Conservation (phyloP, 2,888 invertebrate species). For the Hololepta plana region DNA sequence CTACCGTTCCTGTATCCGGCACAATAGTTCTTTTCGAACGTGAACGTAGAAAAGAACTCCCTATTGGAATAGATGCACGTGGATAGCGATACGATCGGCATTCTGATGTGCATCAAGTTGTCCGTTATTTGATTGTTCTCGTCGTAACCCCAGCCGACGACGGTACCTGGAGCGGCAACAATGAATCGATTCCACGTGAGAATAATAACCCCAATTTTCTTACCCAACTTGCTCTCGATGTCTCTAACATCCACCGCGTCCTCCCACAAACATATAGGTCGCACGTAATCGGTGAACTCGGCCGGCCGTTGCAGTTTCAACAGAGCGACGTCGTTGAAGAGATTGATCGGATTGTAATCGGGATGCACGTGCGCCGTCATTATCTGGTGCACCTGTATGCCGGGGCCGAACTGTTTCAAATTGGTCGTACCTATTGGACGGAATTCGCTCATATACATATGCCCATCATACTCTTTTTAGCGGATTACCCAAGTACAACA, state of each 20-base stretch:
- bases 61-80: constrained; percentile 40
- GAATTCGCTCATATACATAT: too few species aligned
- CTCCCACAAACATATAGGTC: constrained; percentile 40
- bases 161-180: constrained; percentile 15
- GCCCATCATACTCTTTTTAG: background rate
- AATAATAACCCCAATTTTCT: too few species aligned
- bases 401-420: constrained; percentile 25
- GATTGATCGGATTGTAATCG: constrained; percentile 18
- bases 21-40: constrained; percentile 31
- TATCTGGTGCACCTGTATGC: constrained; percentile 29
- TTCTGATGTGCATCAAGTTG: constrained; percentile 34
- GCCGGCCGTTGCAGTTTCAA: constrained; percentile 31
- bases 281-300: constrained; percentile 30
- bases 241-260: constrained; percentile 5
- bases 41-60: constrained; percentile 39
- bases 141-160: constrained; percentile 33
- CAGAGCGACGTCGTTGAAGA: constrained; percentile 35
- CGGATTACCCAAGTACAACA: too few species aligned
- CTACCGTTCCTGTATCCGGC: constrained; percentile 22
- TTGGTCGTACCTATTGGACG: constrained; percentile 19
- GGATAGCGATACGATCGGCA: constrained; percentile 40
- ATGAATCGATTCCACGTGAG: constrained; percentile 2
- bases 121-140: constrained; percentile 34
- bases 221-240: constrained; percentile 7
- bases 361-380: constrained; percentile 23